These are phyloP conservation scores for Triplophysa yarkandensis DNA, from an alignment of 2,797 vertebrate genomes.

Conservation along the genomic window DNA sequence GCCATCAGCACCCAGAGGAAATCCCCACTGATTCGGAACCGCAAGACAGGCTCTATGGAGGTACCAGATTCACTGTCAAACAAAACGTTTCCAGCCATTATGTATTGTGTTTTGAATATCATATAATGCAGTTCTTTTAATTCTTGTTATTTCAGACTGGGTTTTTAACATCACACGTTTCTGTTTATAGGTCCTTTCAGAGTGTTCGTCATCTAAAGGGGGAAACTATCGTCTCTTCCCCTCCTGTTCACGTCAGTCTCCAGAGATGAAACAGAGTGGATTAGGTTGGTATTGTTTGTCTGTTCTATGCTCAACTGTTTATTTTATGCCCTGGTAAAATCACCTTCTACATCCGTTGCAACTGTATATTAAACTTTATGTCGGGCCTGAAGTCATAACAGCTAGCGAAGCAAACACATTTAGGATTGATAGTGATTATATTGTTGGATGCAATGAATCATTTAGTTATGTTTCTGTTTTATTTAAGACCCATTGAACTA, in stretches of 20 bases:
- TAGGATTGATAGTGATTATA: not conserved
- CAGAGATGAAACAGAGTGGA: conserved; percentile 97
- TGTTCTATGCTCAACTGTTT: conserved; percentile 16
- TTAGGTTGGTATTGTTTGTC: conserved; percentile 81
- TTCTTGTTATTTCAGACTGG: conserved; percentile 10
- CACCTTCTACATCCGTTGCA: not conserved
- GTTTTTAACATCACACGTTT: conserved; percentile 15
- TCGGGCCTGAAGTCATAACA: not conserved
- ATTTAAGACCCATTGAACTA: not conserved
- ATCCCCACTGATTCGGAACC: conserved; percentile 88
- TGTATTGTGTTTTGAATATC: conserved; percentile 1
- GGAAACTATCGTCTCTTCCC: conserved; percentile 93
- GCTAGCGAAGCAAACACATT: no score
- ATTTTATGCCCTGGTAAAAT: conserved; percentile 20
- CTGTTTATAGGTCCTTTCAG: conserved; percentile 87
- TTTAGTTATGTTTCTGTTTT: conserved; percentile 1
- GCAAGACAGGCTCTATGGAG: conserved; percentile 98
- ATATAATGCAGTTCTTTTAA: not conserved
- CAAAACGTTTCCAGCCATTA: not conserved
- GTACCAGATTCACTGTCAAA: conserved; percentile 66
- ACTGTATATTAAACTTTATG: not conserved
- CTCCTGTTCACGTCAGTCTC: conserved; percentile 89
- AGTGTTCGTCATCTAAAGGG: conserved; percentile 89
- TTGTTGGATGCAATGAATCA: not conserved
- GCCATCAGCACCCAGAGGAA: conserved; percentile 80